phyloP scores from a whole-genome alignment of 2,888 invertebrate genomes.

The Xanthia togata region DNA sequence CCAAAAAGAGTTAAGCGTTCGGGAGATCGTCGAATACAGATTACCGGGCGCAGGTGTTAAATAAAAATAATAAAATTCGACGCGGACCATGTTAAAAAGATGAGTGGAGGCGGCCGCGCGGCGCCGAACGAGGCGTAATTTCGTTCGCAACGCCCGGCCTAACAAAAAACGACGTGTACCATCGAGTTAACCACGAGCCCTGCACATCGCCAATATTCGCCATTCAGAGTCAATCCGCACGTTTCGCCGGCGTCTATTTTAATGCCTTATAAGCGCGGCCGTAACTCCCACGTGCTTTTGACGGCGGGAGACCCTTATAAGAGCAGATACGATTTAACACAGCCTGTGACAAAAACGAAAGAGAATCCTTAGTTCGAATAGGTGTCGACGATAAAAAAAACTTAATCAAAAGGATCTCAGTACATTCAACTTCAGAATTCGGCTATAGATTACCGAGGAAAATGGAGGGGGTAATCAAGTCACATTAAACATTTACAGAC shows the following conservation, averaged over 20 bases:
- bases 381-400: conserved; percentile 47
- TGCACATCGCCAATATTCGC: conserved; percentile 77
- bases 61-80: conserved; percentile 90
- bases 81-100: conserved; percentile 86
- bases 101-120: conserved; percentile 85
- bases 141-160: conserved; percentile 82
- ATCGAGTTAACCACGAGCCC: conserved; percentile 80
- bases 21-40: conserved; percentile 89
- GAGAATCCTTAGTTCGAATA: conserved; percentile 27
- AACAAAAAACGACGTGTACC: conserved; percentile 84
- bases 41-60: conserved; percentile 90
- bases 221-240: conserved; percentile 80
- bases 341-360: conserved; percentile 36
- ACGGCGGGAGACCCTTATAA: conserved; percentile 55
- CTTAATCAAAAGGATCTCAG: conserved; percentile 30
- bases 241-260: conserved; percentile 75
- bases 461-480: conserved; percentile 68
- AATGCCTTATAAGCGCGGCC: conserved; percentile 78
- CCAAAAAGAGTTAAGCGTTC: conserved; percentile 90
- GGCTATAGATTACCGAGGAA: conserved; percentile 60
- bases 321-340: conserved; percentile 55
- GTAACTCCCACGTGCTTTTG: conserved; percentile 70
- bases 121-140: conserved; percentile 87
- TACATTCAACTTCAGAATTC: conserved; percentile 62
- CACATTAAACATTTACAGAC: conserved; percentile 71